Conservation (phyloP, 2,797 vertebrate genomes). For the Heliangelus exortis region DNA sequence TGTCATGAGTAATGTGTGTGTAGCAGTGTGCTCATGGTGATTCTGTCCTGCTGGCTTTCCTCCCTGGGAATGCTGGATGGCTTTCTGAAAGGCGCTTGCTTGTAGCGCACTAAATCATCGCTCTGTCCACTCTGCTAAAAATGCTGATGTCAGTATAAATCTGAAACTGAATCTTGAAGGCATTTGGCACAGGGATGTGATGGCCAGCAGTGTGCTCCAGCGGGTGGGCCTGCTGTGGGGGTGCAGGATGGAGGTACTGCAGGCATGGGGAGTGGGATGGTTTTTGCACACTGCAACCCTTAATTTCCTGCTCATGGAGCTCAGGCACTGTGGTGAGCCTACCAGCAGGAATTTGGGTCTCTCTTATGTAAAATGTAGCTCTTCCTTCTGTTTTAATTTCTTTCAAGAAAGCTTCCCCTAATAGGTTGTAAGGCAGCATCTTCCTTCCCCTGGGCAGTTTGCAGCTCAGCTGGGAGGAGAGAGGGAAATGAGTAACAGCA, state of each 20-base stretch:
- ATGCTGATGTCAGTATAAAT: background rate
- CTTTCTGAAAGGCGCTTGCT: background rate
- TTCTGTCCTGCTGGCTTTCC: background rate
- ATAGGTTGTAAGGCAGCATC: background rate
- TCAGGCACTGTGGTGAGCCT: fast-evolving
- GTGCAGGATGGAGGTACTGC: background rate
- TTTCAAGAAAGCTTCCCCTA: background rate
- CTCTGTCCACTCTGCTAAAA: background rate
- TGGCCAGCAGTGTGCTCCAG: background rate
- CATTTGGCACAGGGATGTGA: background rate
- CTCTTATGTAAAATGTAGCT: background rate
- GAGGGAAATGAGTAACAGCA: background rate
- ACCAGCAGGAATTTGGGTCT: background rate
- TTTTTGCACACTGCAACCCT: background rate
- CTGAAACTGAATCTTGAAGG: background rate
- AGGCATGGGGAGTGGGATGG: fast-evolving
- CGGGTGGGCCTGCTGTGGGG: background rate
- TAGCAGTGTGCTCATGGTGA: background rate
- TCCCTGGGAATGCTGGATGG: background rate
- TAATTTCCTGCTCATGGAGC: background rate
- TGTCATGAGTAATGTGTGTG: fast-evolving
- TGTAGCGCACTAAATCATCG: background rate
- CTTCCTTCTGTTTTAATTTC: background rate
- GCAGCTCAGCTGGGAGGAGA: background rate
- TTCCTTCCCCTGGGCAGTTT: background rate